These are phyloP conservation scores for Onchidella celtica DNA, from an alignment of 2,888 invertebrate species.

Conservation along the genomic window DNA sequence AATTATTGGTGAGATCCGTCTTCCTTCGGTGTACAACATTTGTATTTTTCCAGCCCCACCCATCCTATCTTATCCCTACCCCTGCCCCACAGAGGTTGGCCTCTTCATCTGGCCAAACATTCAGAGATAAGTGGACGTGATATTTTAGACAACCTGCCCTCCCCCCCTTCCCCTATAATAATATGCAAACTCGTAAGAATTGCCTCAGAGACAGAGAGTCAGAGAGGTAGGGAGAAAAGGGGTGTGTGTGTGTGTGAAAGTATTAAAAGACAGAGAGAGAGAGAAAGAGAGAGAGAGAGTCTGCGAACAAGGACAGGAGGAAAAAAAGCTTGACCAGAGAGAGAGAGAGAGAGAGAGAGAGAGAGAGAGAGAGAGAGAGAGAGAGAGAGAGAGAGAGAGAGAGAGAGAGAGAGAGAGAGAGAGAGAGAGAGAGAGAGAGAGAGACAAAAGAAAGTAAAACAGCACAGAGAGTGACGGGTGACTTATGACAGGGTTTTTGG, in stretches of 20 bases:
- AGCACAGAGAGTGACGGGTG: conserved; percentile 32
- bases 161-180: too few species aligned
- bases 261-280: background rate
- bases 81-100: too few species aligned
- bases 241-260: background rate
- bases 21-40: too few species aligned
- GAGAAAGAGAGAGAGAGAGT: background rate
- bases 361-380: background rate
- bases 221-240: background rate
- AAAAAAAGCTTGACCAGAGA: background rate
- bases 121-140: too few species aligned
- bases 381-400: background rate
- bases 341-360: background rate
- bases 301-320: background rate
- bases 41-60: too few species aligned
- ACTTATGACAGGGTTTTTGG: conserved; percentile 46
- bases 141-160: too few species aligned
- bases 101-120: too few species aligned
- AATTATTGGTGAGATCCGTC: too few species aligned
- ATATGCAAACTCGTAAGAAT: too few species aligned
- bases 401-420: background rate
- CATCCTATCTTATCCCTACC: too few species aligned
- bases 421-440: background rate
- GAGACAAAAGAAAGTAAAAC: background rate
- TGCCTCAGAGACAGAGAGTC: too few species aligned